Evolutionary conservation across 2,113 vertebrate species (phyloP).

Genomic region (Podarcis cretensis): DNA sequence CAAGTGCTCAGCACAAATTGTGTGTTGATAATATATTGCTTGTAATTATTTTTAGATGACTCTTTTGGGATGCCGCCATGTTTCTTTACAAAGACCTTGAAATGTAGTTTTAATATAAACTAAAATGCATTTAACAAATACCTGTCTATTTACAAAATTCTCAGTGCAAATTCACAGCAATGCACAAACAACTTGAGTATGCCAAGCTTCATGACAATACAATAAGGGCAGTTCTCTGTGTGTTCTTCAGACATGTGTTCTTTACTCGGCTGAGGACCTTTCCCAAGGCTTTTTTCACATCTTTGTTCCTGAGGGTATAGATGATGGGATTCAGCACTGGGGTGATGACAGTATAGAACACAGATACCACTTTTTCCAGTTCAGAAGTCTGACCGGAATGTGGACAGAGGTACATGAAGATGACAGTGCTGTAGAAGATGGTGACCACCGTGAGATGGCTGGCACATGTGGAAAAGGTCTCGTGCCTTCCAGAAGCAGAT

Average conservation of each 20-base stretch:
- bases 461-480: constrained; percentile 46
- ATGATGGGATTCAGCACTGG: constrained; percentile 25
- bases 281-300: constrained; percentile 20
- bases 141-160: not conserved
- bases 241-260: not conserved
- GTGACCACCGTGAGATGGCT: constrained; percentile 13
- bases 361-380: constrained; percentile 4
- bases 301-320: constrained; percentile 22
- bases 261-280: not conserved
- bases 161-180: not conserved
- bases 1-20: not conserved
- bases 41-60: not conserved
- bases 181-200: not conserved
- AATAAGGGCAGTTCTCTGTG: not conserved
- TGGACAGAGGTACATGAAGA: constrained; percentile 25
- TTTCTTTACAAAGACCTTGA: not conserved
- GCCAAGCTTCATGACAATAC: not conserved
- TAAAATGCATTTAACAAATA: not conserved
- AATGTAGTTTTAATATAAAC: not conserved
- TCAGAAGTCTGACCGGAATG: not conserved
- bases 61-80: not conserved
- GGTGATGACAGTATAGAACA: constrained; percentile 9
- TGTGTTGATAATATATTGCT: not conserved
- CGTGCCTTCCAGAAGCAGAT: not conserved
- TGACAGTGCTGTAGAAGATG: constrained; percentile 25